phyloP scores from a whole-genome alignment of 2,797 vertebrate genomes.

The Chelmon rostratus region DNA sequence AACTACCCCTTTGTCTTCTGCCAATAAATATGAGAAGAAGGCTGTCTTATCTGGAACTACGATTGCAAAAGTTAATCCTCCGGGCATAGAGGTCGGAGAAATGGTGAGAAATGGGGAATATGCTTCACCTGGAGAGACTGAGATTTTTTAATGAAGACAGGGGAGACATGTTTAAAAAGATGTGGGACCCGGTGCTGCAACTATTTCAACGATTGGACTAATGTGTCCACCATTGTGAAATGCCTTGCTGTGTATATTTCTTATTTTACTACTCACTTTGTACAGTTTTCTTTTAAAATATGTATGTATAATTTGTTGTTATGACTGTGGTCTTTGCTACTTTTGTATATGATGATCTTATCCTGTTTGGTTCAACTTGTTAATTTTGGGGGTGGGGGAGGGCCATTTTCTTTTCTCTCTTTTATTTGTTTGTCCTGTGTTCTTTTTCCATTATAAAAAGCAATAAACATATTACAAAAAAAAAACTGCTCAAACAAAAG shows the following conservation, averaged over 20 bases:
- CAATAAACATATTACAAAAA: too few relatives aligned
- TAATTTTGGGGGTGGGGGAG: background rate
- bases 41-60: too few relatives aligned
- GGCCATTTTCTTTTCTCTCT: background rate
- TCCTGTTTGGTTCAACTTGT: background rate
- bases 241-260: background rate
- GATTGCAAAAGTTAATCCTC: background rate
- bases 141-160: background rate
- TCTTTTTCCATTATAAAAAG: background rate
- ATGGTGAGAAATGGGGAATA: background rate
- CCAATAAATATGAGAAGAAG: background rate
- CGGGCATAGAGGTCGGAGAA: background rate
- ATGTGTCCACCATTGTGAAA: background rate
- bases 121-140: background rate
- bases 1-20: background rate
- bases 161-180: background rate
- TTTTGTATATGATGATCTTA: background rate
- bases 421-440: background rate
- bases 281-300: background rate
- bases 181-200: too few relatives aligned
- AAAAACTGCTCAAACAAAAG: too few relatives aligned
- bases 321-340: background rate
- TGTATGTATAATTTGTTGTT: background rate
- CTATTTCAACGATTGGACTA: too few relatives aligned
- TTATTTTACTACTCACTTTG: background rate